Evolutionary conservation across 1,140 invertebrate species (phyloP).

Genomic region (Plutomurus gul): DNA sequence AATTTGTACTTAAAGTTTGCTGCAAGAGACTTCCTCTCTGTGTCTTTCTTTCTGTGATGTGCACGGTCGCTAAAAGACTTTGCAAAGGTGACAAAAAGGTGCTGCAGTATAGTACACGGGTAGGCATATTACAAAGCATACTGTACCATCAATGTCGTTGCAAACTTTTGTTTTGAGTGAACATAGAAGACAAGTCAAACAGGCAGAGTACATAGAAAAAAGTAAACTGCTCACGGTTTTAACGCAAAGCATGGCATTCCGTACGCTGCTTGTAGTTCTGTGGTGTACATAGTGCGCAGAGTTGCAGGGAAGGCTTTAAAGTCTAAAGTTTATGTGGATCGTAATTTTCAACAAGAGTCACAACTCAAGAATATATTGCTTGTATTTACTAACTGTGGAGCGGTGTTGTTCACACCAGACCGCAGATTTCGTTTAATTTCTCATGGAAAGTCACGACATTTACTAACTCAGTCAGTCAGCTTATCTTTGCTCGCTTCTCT

Average conservation of each 20-base stretch:
- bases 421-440: constrained; percentile 29
- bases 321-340: constrained; percentile 20
- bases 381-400: constrained; percentile 21
- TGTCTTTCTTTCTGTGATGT: background rate
- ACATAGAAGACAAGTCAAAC: no score
- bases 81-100: constrained; percentile 16
- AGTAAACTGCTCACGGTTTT: no score
- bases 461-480: constrained; percentile 1
- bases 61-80: background rate
- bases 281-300: background rate
- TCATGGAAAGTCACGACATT: constrained; percentile 35
- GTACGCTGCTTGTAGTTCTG: no score
- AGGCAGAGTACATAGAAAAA: no score
- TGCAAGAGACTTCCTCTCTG: no score
- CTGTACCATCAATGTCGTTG: no score
- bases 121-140: no score
- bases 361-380: constrained; percentile 18
- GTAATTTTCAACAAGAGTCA: constrained; percentile 25
- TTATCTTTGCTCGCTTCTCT: background rate
- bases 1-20: background rate
- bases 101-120: no score
- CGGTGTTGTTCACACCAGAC: constrained; percentile 27
- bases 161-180: no score
- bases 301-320: constrained; percentile 2
- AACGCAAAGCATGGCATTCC: no score